phyloP scores from a whole-genome alignment of 2,113 vertebrate genomes.

The Paradoxurus hermaphroditus region DNA sequence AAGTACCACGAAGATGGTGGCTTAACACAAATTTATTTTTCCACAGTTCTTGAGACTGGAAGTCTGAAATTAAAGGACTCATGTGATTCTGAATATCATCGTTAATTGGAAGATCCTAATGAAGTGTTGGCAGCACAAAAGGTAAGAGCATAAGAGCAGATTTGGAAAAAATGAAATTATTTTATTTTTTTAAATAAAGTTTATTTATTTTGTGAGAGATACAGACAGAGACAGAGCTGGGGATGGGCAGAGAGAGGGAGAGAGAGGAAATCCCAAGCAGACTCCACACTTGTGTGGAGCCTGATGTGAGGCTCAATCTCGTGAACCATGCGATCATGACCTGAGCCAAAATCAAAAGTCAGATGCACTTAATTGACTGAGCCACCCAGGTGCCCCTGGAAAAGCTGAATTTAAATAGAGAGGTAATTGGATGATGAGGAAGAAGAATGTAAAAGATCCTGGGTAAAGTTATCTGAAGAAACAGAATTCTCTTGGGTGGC shows the following conservation, averaged over 20 bases:
- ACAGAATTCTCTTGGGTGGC: background rate
- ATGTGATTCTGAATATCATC: background rate
- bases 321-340: too few relatives aligned
- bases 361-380: too few relatives aligned
- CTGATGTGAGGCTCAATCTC: too few relatives aligned
- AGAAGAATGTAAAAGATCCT: background rate
- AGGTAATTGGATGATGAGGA: background rate
- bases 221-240: too few relatives aligned
- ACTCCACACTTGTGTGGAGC: too few relatives aligned
- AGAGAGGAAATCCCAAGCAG: too few relatives aligned
- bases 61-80: background rate
- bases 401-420: background rate
- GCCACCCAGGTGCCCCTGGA: too few relatives aligned
- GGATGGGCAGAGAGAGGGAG: too few relatives aligned
- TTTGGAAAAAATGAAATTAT: background rate
- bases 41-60: background rate
- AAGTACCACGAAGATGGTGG: background rate
- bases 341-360: too few relatives aligned
- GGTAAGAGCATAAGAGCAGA: background rate
- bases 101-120: background rate
- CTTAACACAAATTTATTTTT: background rate
- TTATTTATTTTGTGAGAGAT: too few relatives aligned
- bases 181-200: too few relatives aligned
- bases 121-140: background rate
- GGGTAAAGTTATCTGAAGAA: background rate